Conservation (phyloP, 1,140 invertebrate genomes). For the Coenobita brevimanus region DNA sequence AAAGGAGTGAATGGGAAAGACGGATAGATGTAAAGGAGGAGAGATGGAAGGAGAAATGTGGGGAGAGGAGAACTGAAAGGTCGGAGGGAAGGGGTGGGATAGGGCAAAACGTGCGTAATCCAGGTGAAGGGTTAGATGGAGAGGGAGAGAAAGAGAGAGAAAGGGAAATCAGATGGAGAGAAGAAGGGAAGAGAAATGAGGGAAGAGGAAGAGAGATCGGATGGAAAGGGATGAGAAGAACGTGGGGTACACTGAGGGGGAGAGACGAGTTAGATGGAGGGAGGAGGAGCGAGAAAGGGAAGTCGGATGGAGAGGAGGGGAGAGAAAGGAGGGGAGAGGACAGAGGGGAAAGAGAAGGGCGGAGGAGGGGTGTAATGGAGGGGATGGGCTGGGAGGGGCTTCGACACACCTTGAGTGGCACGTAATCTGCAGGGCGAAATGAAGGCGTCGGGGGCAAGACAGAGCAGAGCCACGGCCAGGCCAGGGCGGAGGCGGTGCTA, state of each 20-base stretch:
- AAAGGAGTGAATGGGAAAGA: not conserved
- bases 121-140: not conserved
- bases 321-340: not conserved
- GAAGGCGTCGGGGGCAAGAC: conserved; percentile 40
- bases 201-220: not conserved
- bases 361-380: not conserved
- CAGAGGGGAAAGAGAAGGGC: not conserved
- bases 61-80: not conserved
- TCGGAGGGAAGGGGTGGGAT: not conserved
- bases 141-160: not conserved
- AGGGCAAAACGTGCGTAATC: not conserved
- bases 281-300: not conserved
- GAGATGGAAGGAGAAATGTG: not conserved
- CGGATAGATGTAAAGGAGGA: not conserved
- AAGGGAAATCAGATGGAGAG: not conserved
- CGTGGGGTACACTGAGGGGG: not conserved
- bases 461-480: conserved; percentile 7
- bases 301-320: not conserved
- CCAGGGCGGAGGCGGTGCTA: conserved; percentile 11
- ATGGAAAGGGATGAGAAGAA: not conserved
- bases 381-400: not conserved
- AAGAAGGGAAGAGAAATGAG: not conserved
- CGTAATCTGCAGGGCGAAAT: conserved; percentile 55
- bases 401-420: conserved; percentile 62
- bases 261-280: not conserved